Base-by-base conservation (phyloP, 2,888 invertebrate genomes). In the Drosophila cracens region DNA sequence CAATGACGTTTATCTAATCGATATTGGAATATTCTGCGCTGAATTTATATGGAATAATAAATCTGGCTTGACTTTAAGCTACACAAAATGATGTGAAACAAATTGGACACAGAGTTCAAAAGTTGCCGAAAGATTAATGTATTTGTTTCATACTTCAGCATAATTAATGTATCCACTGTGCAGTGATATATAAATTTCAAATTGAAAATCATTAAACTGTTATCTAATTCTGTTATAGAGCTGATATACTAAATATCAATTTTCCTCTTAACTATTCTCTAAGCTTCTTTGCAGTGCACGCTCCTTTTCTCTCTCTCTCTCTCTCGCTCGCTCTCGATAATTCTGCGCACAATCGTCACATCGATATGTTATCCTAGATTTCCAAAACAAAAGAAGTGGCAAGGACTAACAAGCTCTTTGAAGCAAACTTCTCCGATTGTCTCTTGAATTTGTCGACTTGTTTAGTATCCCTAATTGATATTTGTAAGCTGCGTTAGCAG, bases 381-480 rank as follows among this genome's bases (percentile, higher is more conserved):
- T 5, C 18, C 6, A 54, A 36, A 10, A 27, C 16, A 54, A 29
- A 29, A n/a, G n/a, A 21, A 34, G 21, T 21, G 53, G 5, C 36
- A 2, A 8, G 18, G 4, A 18, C 6, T 11, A 7, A 27, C 11
- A 57, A 27, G 21, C 29, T 33, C 51, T 25, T 60, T 40, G 33
- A 34, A 34, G 27, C 21, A 5, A 46, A 40, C 38, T 59, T 34
- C 40, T 34, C 48, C 31, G 48, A 43, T 38, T 40, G 59, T 48
- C 66, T 34, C 29, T 43, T n/a, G 49, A 38, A 56, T 56, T 36
- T 56, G 48, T 38, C 56, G 48, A 38, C 38, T 56, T 61, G 64
- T 74, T 69, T 46, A 61, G 65, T 71, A 49, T 43, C 31, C 34
- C 62, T 76, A 76, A 76, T 76, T 76, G 76, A 70, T 76, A 75